Conservation (phyloP, 2,888 invertebrate species). For the Drosophila ochracea region DNA sequence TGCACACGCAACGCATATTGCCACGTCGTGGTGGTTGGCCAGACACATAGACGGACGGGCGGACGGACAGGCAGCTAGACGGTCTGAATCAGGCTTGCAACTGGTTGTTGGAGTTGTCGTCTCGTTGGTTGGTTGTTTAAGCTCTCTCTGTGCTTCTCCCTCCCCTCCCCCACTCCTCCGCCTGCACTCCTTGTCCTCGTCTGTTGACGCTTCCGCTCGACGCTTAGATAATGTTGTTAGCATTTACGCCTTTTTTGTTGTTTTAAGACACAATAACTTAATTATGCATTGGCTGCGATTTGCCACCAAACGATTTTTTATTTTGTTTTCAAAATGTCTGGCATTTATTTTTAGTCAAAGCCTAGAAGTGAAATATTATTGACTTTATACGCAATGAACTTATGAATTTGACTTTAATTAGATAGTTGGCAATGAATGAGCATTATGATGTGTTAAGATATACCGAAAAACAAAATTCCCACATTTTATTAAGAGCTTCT, state of each 20-base stretch:
- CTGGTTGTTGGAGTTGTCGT: conserved; percentile 59
- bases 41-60: conserved; percentile 41
- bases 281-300: conserved; percentile 74
- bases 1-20: conserved; percentile 63
- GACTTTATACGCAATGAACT: neutral
- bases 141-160: conserved; percentile 4
- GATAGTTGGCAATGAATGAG: neutral
- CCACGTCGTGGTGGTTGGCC: conserved; percentile 73
- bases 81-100: conserved; percentile 34
- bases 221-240: conserved; percentile 73
- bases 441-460: neutral
- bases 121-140: conserved; percentile 47
- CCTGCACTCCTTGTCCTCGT: neutral
- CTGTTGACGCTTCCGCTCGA: conserved; percentile 36
- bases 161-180: neutral
- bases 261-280: conserved; percentile 65
- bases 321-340: conserved; percentile 62
- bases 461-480: neutral
- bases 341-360: conserved; percentile 20
- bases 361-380: conserved; percentile 26
- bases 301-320: conserved; percentile 40
- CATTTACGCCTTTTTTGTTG: conserved; percentile 44
- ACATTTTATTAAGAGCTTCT: neutral
- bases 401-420: conserved; percentile 3
- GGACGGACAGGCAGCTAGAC: conserved; percentile 11